These are phyloP conservation scores for Eurytoma californica DNA, from an alignment of 2,888 invertebrate genomes.

Conservation along the genomic window DNA sequence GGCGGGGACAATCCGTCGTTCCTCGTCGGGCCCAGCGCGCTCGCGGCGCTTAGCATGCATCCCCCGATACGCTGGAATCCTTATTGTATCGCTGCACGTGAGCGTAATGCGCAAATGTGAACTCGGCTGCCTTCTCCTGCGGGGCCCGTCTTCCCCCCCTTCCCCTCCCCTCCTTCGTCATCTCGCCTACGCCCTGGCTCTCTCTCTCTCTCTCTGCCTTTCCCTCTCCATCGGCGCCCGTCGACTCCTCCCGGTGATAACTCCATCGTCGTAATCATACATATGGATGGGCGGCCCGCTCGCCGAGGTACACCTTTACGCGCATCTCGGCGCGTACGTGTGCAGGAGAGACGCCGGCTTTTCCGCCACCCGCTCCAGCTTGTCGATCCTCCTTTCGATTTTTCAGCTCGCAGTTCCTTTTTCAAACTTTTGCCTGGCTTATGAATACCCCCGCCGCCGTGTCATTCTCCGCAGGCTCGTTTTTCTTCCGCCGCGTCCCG, in stretches of 20 bases:
- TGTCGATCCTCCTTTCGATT: neutral
- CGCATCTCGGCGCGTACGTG: neutral
- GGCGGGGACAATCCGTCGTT: conserved; percentile 2
- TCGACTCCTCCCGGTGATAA: conserved; percentile 65
- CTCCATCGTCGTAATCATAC: conserved; percentile 71
- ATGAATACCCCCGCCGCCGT: too few relatives aligned
- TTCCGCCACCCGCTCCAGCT: conserved; percentile 25
- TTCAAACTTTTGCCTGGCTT: neutral
- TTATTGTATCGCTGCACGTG: conserved; percentile 75
- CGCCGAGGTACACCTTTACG: neutral
- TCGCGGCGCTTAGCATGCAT: conserved; percentile 72
- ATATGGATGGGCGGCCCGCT: conserved; percentile 66
- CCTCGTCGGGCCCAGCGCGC: neutral
- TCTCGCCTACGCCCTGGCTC: neutral
- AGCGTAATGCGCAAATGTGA: conserved; percentile 74
- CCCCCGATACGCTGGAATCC: conserved; percentile 74
- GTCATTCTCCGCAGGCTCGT: conserved; percentile 3
- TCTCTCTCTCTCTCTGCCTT: conserved; percentile 44
- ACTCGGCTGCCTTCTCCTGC: conserved; percentile 68
- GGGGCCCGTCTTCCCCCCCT: conserved; percentile 37
- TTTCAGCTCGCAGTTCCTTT: neutral
- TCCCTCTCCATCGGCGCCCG: conserved; percentile 45
- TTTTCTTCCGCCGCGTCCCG: neutral
- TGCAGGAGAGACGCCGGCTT: conserved; percentile 34
- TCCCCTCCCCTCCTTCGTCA: conserved; percentile 22